A percentile compares a stretch with the other conserved stretches of the same genome.
Conservation (phyloP, 2,888 invertebrate genomes). For the Elgonia sp. region DNA sequence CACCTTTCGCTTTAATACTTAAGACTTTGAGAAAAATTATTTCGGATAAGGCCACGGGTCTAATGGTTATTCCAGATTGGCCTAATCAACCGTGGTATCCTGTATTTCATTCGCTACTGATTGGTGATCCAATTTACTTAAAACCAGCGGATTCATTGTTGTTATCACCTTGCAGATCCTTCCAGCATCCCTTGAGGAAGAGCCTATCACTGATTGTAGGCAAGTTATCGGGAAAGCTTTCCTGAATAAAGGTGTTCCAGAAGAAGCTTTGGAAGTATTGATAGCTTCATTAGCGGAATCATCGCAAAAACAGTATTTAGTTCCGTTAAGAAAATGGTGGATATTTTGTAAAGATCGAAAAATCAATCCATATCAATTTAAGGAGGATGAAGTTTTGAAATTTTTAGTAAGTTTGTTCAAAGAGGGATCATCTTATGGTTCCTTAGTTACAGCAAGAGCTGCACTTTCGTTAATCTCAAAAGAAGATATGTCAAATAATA, state of each 20-base stretch:
- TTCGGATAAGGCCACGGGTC: conserved; percentile 24
- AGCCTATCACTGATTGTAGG: conserved; percentile 79
- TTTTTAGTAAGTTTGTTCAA: neutral
- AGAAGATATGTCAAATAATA: neutral
- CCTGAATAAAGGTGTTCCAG: conserved; percentile 16
- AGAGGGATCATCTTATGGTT: conserved; percentile 10
- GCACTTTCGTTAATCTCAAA: conserved; percentile 1
- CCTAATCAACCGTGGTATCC: conserved; percentile 50
- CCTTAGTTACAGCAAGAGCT: conserved; percentile 3
- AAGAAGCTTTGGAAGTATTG: neutral
- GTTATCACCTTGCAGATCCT: conserved; percentile 76
- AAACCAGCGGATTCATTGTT: conserved; percentile 76
- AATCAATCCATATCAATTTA: neutral
- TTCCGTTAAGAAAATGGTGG: conserved; percentile 13
- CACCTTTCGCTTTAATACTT: conserved; percentile 29
- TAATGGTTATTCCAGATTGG: conserved; percentile 39
- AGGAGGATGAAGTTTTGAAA: conserved; percentile 8
- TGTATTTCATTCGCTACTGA: conserved; percentile 45
- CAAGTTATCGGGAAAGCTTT: conserved; percentile 75
- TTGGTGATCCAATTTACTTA: conserved; percentile 69
- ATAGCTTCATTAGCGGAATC: neutral
- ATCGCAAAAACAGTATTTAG: conserved; percentile 7
- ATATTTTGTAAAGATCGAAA: neutral
- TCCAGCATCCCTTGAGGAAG: conserved; percentile 75
- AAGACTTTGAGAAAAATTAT: conserved; percentile 31